Evolutionary conservation across 2,113 vertebrate species (phyloP), one percentile per base, ranked within the genome.

Genomic region (Gobiocypris rarus): DNA sequence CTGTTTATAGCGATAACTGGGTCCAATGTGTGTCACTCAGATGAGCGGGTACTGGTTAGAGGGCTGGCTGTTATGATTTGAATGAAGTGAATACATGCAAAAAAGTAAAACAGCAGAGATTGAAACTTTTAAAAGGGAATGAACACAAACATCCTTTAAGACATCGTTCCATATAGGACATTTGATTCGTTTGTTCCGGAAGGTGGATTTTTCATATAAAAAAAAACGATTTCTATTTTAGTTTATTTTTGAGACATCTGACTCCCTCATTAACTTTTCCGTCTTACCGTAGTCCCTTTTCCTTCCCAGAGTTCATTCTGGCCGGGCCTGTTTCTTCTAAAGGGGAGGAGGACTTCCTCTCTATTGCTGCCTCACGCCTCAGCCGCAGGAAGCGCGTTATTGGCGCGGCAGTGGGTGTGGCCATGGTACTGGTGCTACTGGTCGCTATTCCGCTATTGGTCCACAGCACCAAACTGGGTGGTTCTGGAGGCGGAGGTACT

Each of bases 391-490:
- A 97, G 93, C 94, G 97, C 61, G 97, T 97, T 88, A 96, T 97
- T 4, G 97, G 96, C 13, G 97, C 95, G 31, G 97, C 96, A 86
- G 93, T 98, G 83, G 97, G 97, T 82, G 97, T 98, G 92, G 96
- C 96, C 90, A 98, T 98, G 97, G 96, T 99, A 82, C 92, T 99
- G 34, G 93, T 99, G 84, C 92, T 99, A 82, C 92, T 98, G 88
- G 95, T 98, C 86, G 96, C 97, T 89, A 98, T 99, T 89, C 97
- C 97, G n/a, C 92, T 99, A 87, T 94, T 99, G 91, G 97, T 99
- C 87, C 97, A 97, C 91, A 95, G 95, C 88, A 97, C 96, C 89
- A 97, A 96, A 89, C 91, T 93, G 48, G 93, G 92, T 0, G 94
- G 93, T 24, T 86, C 92, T 48, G 93, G 91, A 73, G 90, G 89